These are phyloP conservation scores for Eulacestoma nigropectus DNA, from an alignment of 2,113 vertebrate species.

Conservation along the genomic window DNA sequence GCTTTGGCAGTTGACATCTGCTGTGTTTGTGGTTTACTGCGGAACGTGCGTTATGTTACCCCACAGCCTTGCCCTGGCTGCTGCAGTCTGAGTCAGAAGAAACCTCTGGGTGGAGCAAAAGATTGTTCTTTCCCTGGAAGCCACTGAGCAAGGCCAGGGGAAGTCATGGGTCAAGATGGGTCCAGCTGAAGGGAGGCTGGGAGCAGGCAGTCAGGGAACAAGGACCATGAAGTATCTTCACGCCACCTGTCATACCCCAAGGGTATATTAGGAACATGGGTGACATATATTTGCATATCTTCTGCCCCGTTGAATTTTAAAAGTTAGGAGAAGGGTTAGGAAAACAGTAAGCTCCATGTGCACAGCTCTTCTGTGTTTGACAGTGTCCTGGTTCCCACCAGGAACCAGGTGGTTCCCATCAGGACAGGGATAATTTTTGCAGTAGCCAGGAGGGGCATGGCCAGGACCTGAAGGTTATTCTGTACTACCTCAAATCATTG, in stretches of 20 bases:
- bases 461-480: background rate
- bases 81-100: background rate
- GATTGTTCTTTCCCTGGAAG: background rate
- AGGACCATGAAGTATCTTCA: background rate
- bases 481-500: background rate
- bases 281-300: background rate
- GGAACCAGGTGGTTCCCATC: too few species aligned
- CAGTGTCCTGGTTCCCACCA: background rate
- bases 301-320: background rate
- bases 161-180: background rate
- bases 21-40: background rate
- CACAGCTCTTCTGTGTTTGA: background rate
- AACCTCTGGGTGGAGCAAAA: background rate
- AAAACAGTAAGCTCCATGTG: background rate
- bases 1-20: background rate
- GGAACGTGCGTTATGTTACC: rapidly evolving
- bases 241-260: background rate
- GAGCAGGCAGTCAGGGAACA: background rate
- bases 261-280: background rate
- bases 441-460: background rate
- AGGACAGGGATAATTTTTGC: background rate
- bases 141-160: background rate
- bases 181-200: background rate
- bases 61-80: background rate
- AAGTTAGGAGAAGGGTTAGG: background rate